phyloP scores from a whole-genome alignment of 2,888 invertebrate genomes.

The Trilocha varians region DNA sequence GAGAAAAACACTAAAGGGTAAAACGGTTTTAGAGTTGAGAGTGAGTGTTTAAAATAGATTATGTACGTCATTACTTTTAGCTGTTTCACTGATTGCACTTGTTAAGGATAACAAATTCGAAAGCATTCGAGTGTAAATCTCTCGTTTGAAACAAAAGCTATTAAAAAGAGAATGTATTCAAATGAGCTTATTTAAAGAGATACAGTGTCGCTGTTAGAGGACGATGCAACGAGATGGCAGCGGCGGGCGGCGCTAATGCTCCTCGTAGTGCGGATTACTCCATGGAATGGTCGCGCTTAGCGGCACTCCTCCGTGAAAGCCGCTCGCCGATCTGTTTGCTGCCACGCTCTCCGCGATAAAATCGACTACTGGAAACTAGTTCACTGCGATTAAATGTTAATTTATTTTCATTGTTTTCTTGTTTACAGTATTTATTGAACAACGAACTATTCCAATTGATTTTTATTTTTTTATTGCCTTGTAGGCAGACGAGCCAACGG shows the following conservation, averaged over 20 bases:
- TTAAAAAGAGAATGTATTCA: not conserved
- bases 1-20: too few species aligned
- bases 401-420: not conserved
- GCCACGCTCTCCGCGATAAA: conserved; percentile 35
- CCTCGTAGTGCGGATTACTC: conserved; percentile 54
- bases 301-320: conserved; percentile 51
- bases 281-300: conserved; percentile 55
- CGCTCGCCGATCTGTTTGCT: conserved; percentile 49
- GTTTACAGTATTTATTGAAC: not conserved
- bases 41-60: not conserved
- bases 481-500: too few species aligned
- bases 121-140: too few species aligned
- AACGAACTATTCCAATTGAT: too few species aligned
- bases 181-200: conserved; percentile 7
- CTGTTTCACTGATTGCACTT: too few species aligned
- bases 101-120: too few species aligned
- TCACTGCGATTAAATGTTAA: conserved; percentile 10
- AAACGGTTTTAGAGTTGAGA: too few species aligned
- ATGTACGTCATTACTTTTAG: too few species aligned
- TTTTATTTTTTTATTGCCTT: too few species aligned
- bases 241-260: conserved; percentile 40
- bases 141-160: too few species aligned
- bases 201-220: conserved; percentile 34
- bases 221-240: conserved; percentile 27
- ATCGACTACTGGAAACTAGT: conserved; percentile 37